Evolutionary conservation across 2,113 vertebrate genomes (phyloP).

Genomic region (Prietella phreatophila): DNA sequence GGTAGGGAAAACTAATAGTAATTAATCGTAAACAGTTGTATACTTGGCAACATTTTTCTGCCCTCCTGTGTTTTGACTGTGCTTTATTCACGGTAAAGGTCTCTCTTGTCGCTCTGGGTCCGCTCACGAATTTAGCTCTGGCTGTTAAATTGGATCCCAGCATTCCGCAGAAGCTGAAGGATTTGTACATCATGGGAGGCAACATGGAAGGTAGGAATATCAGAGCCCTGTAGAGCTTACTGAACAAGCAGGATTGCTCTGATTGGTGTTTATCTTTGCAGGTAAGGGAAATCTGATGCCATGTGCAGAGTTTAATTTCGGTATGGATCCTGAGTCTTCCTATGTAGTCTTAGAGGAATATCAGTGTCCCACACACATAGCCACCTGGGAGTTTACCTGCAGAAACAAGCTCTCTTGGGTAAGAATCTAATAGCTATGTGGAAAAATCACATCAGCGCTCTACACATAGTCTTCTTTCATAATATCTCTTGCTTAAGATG

Average conservation of each 20-base stretch:
- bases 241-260: neutral
- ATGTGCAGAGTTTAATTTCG: constrained; percentile 77
- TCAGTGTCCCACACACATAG: constrained; percentile 67
- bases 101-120: constrained; percentile 74
- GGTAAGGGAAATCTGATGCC: constrained; percentile 72
- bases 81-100: constrained; percentile 58
- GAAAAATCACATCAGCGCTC: neutral
- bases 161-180: constrained; percentile 70
- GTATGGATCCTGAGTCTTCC: constrained; percentile 73
- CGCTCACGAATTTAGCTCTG: constrained; percentile 75
- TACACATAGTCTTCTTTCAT: neutral
- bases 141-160: constrained; percentile 69
- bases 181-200: constrained; percentile 76
- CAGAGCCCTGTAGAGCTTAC: neutral
- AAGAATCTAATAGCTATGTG: constrained; percentile 34
- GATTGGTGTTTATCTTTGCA: constrained; percentile 51
- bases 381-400: constrained; percentile 72
- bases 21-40: neutral
- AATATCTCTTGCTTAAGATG: neutral
- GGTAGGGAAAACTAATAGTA: constrained; percentile 56
- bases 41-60: neutral
- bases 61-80: constrained; percentile 29
- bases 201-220: constrained; percentile 74
- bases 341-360: constrained; percentile 74
- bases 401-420: constrained; percentile 73